phyloP scores from a whole-genome alignment of 2,888 invertebrate species.

The Lasioglossum vierecki region DNA sequence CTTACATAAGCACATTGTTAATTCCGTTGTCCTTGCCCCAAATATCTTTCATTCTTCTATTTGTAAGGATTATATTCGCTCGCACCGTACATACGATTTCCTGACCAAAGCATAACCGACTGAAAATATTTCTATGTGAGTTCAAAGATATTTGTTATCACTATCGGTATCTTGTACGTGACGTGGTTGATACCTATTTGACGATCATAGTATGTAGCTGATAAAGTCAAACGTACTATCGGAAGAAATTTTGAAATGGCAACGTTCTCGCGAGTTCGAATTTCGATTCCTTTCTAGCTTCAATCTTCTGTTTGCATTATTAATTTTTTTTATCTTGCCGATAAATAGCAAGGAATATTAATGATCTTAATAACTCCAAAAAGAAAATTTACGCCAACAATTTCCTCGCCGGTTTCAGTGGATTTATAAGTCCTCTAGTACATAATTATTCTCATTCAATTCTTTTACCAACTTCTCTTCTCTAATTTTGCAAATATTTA shows the following conservation, averaged over 20 bases:
- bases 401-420: not conserved
- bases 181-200: not conserved
- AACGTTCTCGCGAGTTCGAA: not conserved
- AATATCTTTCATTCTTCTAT: not conserved
- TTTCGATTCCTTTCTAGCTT: not conserved
- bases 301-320: not conserved
- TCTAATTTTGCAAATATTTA: too few relatives aligned
- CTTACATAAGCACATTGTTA: not conserved
- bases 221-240: not conserved
- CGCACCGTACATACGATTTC: not conserved
- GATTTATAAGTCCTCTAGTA: too few relatives aligned
- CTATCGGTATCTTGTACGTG: not conserved
- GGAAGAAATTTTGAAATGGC: not conserved
- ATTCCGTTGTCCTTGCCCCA: constrained; percentile 28
- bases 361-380: not conserved
- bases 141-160: not conserved
- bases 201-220: not conserved
- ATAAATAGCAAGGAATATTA: not conserved
- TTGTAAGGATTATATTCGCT: not conserved
- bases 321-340: not conserved
- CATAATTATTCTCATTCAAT: too few relatives aligned
- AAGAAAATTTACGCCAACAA: not conserved
- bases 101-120: not conserved
- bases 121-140: not conserved
- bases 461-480: too few relatives aligned